Conservation (phyloP, 2,797 vertebrate genomes). For the Erpetoichthys calabaricus region DNA sequence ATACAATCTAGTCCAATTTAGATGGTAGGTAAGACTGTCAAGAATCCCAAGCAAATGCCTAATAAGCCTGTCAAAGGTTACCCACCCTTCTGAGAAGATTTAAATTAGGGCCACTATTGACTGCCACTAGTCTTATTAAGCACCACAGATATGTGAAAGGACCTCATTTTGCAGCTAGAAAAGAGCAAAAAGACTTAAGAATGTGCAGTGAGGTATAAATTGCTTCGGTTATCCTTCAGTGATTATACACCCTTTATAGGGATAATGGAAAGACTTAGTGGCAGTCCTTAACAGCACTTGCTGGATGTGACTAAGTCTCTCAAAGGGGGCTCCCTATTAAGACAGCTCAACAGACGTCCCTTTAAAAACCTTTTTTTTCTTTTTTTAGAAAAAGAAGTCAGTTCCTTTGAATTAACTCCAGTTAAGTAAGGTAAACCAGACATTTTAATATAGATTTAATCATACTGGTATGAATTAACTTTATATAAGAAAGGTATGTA, state of each 20-base stretch:
- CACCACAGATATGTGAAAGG: conserved; percentile 11
- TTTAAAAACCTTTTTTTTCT: neutral
- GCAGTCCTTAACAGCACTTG: neutral
- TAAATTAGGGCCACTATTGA: conserved; percentile 25
- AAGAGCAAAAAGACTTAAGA: neutral
- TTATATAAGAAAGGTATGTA: too few species aligned
- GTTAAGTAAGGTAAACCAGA: too few species aligned
- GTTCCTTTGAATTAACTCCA: neutral
- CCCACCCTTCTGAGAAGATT: conserved; percentile 22
- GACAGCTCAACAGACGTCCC: neutral
- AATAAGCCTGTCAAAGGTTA: conserved; percentile 22
- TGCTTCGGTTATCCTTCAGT: neutral
- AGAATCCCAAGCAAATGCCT: conserved; percentile 22
- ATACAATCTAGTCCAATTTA: neutral
- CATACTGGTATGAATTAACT: too few species aligned
- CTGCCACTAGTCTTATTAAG: conserved; percentile 6
- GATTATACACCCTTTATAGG: neutral
- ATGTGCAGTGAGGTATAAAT: neutral
- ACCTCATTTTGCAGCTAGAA: neutral
- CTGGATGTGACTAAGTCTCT: neutral
- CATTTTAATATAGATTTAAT: too few species aligned
- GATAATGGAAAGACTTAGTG: conserved; percentile 1
- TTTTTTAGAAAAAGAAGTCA: neutral
- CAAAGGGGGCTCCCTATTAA: neutral
- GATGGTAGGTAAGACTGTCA: conserved; percentile 20